Conservation (phyloP, 2,888 invertebrate genomes). For the Hypercompe scribonia region DNA sequence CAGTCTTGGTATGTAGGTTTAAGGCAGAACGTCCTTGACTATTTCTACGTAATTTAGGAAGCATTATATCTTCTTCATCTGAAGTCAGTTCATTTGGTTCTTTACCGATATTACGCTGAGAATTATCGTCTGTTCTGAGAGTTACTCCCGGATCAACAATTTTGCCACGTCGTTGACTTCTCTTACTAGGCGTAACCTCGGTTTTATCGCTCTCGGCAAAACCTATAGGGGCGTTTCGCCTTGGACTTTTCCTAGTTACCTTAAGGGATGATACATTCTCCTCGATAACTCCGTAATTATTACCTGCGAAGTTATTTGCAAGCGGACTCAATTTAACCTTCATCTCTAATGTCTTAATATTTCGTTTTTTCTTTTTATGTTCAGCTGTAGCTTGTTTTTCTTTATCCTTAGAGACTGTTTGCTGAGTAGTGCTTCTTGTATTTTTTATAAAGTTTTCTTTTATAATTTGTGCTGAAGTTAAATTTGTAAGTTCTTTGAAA, state of each 20-base stretch:
- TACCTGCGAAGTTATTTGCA: background rate
- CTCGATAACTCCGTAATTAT: background rate
- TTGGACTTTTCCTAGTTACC: conserved; percentile 3
- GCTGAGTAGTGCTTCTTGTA: background rate
- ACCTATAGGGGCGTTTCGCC: background rate
- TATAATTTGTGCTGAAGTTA: background rate
- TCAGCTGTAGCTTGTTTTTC: background rate
- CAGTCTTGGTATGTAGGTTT: conserved; percentile 22
- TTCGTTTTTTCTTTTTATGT: background rate
- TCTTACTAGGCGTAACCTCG: background rate
- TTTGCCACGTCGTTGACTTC: background rate
- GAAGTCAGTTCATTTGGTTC: conserved; percentile 16
- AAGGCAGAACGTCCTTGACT: conserved; percentile 18
- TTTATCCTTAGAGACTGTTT: background rate
- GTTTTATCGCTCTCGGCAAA: background rate
- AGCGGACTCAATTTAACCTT: background rate
- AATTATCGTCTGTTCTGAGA: background rate
- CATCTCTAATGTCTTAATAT: background rate
- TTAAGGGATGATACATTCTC: conserved; percentile 1
- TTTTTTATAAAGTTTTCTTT: conserved; percentile 6
- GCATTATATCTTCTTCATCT: conserved; percentile 64
- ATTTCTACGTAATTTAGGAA: conserved; percentile 68
- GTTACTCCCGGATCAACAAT: background rate
- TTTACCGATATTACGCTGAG: background rate
- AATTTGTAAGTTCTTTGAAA: conserved; percentile 13